Conservation (phyloP, 1,140 invertebrate genomes). For the Halesus radiatus region DNA sequence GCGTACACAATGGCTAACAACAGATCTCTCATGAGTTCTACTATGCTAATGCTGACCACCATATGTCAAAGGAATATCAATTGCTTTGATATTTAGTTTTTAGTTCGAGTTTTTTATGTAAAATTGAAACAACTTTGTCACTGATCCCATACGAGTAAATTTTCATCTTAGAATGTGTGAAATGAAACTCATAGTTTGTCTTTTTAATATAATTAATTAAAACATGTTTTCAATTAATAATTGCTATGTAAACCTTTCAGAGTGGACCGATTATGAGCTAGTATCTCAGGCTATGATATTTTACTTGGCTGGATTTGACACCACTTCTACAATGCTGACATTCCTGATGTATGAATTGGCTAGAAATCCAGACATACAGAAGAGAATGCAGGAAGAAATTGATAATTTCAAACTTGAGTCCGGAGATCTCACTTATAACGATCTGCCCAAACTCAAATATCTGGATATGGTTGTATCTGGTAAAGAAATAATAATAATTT, state of each 20-base stretch:
- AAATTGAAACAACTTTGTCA: too few relatives aligned
- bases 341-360: constrained; percentile 65
- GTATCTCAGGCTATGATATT: constrained; percentile 65
- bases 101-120: too few relatives aligned
- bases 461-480: constrained; percentile 65
- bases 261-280: constrained; percentile 67
- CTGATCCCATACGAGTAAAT: too few relatives aligned
- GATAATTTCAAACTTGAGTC: constrained; percentile 57
- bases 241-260: constrained; percentile 12
- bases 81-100: too few relatives aligned
- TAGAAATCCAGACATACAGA: constrained; percentile 66
- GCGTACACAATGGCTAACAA: too few relatives aligned
- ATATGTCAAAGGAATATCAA: too few relatives aligned
- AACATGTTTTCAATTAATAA: too few relatives aligned
- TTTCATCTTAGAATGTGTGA: too few relatives aligned
- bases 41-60: too few relatives aligned
- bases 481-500: constrained; percentile 43
- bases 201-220: too few relatives aligned
- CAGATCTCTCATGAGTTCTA: too few relatives aligned
- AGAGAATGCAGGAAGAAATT: constrained; percentile 68
- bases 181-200: too few relatives aligned
- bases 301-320: constrained; percentile 72
- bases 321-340: constrained; percentile 65
- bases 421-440: constrained; percentile 60
- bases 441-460: constrained; percentile 61